Conservation (phyloP, 2,888 invertebrate genomes). For the Leptogaster cylindrica region DNA sequence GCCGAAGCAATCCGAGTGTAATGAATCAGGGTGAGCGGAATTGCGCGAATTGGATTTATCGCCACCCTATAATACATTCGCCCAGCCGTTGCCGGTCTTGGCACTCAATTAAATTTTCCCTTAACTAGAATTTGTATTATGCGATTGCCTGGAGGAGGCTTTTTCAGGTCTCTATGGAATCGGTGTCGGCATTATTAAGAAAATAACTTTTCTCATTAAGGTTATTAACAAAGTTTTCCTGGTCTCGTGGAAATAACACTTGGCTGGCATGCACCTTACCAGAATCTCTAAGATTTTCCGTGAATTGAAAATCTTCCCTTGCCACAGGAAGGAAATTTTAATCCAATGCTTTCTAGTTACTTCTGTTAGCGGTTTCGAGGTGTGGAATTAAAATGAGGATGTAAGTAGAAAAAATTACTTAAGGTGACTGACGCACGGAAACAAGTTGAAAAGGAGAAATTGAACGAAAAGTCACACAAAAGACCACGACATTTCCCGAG, state of each 20-base stretch:
- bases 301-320: conserved; percentile 26
- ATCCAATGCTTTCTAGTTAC: neutral
- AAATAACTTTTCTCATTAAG: conserved; percentile 39
- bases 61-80: conserved; percentile 15
- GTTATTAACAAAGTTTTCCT: conserved; percentile 38
- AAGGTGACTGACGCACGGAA: conserved; percentile 9
- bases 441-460: conserved; percentile 13
- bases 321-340: conserved; percentile 17
- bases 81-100: neutral
- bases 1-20: neutral
- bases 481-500: too few relatives aligned
- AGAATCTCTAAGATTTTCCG: conserved; percentile 11
- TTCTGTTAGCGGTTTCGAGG: neutral
- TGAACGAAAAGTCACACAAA: too few relatives aligned
- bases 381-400: neutral
- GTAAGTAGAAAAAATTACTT: neutral
- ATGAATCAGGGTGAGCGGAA: neutral
- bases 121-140: conserved; percentile 30
- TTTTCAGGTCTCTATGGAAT: conserved; percentile 12
- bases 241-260: conserved; percentile 38
- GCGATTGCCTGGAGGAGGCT: conserved; percentile 19
- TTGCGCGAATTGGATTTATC: conserved; percentile 19
- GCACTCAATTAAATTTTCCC: conserved; percentile 37
- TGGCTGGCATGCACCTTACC: conserved; percentile 31
- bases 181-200: conserved; percentile 29